These are phyloP conservation scores for Corapipo altera DNA, from an alignment of 2,113 vertebrate species.

Conservation along the genomic window DNA sequence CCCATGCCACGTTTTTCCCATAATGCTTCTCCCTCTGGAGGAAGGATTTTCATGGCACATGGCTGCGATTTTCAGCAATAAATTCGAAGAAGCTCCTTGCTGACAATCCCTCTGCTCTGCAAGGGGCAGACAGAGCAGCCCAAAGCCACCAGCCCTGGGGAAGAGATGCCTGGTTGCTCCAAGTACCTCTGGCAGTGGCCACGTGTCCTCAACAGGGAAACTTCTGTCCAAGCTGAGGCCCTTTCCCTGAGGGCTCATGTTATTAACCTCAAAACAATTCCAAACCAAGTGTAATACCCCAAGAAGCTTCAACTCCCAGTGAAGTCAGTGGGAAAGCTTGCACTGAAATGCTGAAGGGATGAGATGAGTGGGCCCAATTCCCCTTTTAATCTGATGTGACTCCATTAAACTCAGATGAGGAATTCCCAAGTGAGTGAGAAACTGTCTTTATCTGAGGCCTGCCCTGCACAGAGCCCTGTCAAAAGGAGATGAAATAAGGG, in stretches of 20 bases:
- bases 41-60: accelerated
- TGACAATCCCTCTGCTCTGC: neutral
- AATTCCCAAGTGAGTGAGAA: neutral
- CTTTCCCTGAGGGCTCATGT: neutral
- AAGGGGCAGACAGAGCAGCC: neutral
- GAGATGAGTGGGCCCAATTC: neutral
- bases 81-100: neutral
- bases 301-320: neutral
- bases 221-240: neutral
- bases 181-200: neutral
- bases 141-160: neutral
- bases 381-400: neutral
- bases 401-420: neutral
- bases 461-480: neutral
- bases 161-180: neutral
- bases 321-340: neutral
- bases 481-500: neutral
- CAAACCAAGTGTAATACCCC: neutral
- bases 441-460: neutral
- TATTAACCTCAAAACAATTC: neutral
- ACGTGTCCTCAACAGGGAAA: neutral
- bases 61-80: neutral
- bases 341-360: neutral
- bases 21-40: neutral
- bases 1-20: accelerated